Base-by-base conservation (phyloP, 2,888 invertebrate species). In the Drosophila flavopinicola region DNA sequence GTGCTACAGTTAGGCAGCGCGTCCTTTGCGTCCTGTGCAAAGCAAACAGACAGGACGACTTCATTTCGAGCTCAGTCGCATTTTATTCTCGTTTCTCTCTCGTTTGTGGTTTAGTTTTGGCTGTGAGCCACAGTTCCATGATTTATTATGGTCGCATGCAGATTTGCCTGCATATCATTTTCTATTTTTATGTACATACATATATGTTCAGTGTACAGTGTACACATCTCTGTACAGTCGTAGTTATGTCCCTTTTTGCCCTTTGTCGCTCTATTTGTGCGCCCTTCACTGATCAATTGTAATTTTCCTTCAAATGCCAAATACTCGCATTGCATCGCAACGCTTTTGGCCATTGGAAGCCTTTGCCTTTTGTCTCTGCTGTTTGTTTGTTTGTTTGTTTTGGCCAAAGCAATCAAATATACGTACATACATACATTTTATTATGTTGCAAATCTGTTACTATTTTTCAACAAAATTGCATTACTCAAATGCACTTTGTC, bases 241-340 rank as follows among this genome's bases (percentile, higher is more conserved):
- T 42, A 23, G n/a, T 15, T 32, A 13, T 27, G 48, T 56, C 42
- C 59, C 15, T 64, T 38, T 57, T 32, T 48, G 44, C 39, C 39
- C 41, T 25, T 54, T 59, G 41, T 44, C 52, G n/a, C 39, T n/a
- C n/a, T 74, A 52, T 73, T 65, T 77, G 63, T 53, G 38, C 27
- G 24, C 53, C 42, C 49, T 63, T 75, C 44, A 66, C 64, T 85
- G 84, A 78, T 87, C 88, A 75, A 85, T 83, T 78, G 84, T 86
- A 82, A 87, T 86, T 79, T 87, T 78, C 86, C 75, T 85, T 87
- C 73, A 69, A 78, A 80, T 87, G 88, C 86, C 86, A 82, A 82
- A 82, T 87, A 85, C 51, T 76, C 57, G 23, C 15, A 13, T 35
- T 25, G 25, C 66, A 61, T 58, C 20, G 15, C 35, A 37, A n/a